Evolutionary conservation across 1,140 invertebrate genomes (phyloP), one percentile per base, ranked within the genome.

Genomic region (Coelopa frigida): DNA sequence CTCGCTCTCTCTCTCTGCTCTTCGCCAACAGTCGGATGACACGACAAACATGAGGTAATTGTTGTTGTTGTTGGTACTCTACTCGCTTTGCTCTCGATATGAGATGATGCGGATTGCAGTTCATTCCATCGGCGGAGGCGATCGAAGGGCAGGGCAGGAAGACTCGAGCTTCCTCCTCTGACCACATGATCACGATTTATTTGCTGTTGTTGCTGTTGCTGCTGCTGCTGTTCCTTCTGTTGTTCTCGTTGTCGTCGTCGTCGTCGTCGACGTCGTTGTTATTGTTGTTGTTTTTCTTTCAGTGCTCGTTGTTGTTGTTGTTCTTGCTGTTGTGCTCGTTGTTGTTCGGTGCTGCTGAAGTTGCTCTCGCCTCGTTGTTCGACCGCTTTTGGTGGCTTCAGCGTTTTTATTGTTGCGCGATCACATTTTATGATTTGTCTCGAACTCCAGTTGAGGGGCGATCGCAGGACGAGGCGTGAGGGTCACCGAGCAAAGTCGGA

Each of bases 171-270:
- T 64, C 56, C 39, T 36, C 35, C 36, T 43, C 62, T 66, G 59
- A 62, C 59, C 62, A 66, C 59, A 55, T 66, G 62, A 66, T 66
- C 62, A 66, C 62, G 62, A 66, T 66, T 66, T 66, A 66, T 66
- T 62, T 62, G 53, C 54, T 46, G 39, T 37, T 21, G 8, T 12
- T 41, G 22, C 11, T 41, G 4, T 41, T 41, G 12, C 29, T 26
- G 0, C 8, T 18, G 37, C 26, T 39, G 37, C 37, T 23, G 14
- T 21, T 18, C n/a, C 37, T 20, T 42, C 21, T 42, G 24, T 38
- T 46, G 36, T 31, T 32, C 35, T 17, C 35, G 29, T 46, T 37
- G 37, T 36, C 40, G 36, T 38, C 10, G 35, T 11, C 35, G 4
- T 11, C 21, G 35, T 20, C 21, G 35, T 20, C 15, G 35, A 37